phyloP scores from a whole-genome alignment of 2,797 vertebrate genomes.

The Helarctos malayanus region DNA sequence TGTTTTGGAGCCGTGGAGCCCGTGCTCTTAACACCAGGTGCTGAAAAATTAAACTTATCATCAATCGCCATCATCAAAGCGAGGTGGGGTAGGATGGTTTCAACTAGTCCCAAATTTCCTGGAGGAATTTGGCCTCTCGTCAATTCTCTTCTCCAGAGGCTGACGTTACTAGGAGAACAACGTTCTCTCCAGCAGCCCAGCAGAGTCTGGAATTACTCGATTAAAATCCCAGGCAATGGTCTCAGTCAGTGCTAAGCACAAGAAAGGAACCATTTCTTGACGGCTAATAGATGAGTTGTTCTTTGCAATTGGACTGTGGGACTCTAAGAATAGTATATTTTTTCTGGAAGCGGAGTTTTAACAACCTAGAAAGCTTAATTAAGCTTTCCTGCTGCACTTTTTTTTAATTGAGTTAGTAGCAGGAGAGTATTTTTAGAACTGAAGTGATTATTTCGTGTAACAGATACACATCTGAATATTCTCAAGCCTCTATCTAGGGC shows the following conservation, averaged over 20 bases:
- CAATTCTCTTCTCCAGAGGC: constrained; percentile 33
- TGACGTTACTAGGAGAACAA: neutral
- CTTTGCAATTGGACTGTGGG: constrained; percentile 42
- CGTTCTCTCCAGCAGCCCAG: neutral
- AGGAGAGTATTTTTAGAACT: constrained; percentile 77
- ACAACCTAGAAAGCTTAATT: constrained; percentile 84
- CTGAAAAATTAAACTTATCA: constrained; percentile 72
- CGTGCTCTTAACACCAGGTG: constrained; percentile 74
- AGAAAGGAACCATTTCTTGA: constrained; percentile 19
- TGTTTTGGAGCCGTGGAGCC: constrained; percentile 56
- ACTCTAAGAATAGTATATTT: constrained; percentile 76
- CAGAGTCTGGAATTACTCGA: neutral
- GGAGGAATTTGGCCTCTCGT: constrained; percentile 71
- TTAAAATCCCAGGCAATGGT: neutral
- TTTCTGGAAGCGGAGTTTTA: constrained; percentile 80
- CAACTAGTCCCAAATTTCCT: constrained; percentile 70
- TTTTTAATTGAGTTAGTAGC: constrained; percentile 81
- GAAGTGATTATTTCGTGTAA: constrained; percentile 76
- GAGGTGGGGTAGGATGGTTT: constrained; percentile 74
- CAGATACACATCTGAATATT: constrained; percentile 68
- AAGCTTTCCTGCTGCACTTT: constrained; percentile 74
- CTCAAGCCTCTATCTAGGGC: constrained; percentile 67
- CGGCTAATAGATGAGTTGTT: constrained; percentile 33
- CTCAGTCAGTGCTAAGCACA: neutral
- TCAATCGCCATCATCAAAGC: constrained; percentile 75